A percentile compares a stretch with the other conserved stretches of the same genome.
These are phyloP conservation scores for Selene dorsalis DNA, from an alignment of 2,797 vertebrate genomes.

Conservation along the genomic window DNA sequence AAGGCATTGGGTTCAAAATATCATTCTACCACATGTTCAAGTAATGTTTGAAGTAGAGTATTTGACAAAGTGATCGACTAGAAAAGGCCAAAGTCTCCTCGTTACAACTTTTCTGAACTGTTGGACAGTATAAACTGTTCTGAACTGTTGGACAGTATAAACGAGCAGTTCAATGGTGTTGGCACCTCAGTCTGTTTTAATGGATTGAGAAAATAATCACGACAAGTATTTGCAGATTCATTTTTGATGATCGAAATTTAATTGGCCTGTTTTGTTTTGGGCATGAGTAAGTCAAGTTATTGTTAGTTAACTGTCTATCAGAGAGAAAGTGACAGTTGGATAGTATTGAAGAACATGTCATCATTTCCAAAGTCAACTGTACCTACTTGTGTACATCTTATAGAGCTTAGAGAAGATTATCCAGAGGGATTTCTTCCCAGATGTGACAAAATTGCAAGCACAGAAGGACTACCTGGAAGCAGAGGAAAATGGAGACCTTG, in stretches of 20 bases:
- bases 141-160: neutral
- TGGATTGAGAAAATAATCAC: neutral
- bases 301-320: neutral
- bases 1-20: neutral
- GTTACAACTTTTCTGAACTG: neutral
- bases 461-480: slow-evolving; percentile 97
- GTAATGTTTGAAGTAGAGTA: no score
- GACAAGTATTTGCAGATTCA: neutral
- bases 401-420: slow-evolving; percentile 95
- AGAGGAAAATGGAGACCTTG: slow-evolving; percentile 94
- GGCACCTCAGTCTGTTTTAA: neutral
- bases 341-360: neutral
- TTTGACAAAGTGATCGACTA: no score
- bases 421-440: slow-evolving; percentile 97
- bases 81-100: no score
- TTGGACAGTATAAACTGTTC: no score
- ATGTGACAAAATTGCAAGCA: slow-evolving; percentile 93
- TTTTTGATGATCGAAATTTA: neutral
- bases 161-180: neutral
- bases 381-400: neutral
- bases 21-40: no score
- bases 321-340: neutral
- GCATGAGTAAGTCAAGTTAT: neutral
- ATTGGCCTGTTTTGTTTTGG: neutral
- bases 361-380: neutral